Evolutionary conservation across 2,113 vertebrate genomes (phyloP).

Genomic region (Microcebus murinus): DNA sequence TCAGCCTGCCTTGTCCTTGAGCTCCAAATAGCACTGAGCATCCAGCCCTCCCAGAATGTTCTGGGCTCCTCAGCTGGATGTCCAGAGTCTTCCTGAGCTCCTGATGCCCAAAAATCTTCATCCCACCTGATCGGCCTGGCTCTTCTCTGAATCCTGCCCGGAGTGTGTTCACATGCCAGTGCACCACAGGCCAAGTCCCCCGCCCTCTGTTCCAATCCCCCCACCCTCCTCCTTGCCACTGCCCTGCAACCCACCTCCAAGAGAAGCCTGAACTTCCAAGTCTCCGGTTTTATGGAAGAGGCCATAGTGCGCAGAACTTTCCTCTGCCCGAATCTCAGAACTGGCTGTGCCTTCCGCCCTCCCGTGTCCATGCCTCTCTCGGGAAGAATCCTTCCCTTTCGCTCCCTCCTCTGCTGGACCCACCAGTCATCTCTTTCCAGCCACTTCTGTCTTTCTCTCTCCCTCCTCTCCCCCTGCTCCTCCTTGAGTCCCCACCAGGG

Average conservation of each 20-base stretch:
- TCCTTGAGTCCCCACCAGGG: too few species aligned
- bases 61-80: neutral
- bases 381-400: neutral
- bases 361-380: too few species aligned
- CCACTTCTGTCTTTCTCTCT: neutral
- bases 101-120: neutral
- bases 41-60: neutral
- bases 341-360: neutral
- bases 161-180: neutral
- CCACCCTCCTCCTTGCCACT: too few species aligned
- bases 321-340: neutral
- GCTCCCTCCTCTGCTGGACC: too few species aligned
- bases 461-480: too few species aligned
- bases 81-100: neutral
- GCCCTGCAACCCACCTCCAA: too few species aligned
- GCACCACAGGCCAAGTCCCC: neutral
- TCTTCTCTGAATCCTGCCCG: rapidly evolving
- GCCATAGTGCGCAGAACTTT: neutral
- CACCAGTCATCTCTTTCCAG: neutral
- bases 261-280: neutral
- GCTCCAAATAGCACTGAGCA: neutral
- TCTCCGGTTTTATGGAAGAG: neutral
- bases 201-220: too few species aligned
- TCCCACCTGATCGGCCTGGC: neutral
- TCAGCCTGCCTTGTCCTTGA: neutral